Base-by-base conservation (phyloP, 2,113 vertebrate species). In the Eonycteris spelaea region DNA sequence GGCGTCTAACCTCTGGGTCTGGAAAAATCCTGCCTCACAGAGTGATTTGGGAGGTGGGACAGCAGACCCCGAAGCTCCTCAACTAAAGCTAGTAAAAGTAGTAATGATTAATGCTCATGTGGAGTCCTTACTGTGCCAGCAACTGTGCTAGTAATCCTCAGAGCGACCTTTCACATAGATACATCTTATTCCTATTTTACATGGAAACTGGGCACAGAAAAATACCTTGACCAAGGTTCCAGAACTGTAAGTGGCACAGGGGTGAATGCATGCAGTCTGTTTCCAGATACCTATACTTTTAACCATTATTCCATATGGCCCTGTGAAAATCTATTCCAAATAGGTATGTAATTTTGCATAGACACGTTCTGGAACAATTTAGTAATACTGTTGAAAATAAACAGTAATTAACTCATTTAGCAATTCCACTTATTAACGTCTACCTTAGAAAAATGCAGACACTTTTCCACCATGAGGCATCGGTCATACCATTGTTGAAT, bases 21-120 rank as follows among this genome's bases (percentile, higher is more conserved):
- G 93, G 95, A 97, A 97, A 96, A 96, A 94, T 93, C 45, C 86
- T 87, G 95, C 90, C 61, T 97, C 71, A 82, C 6, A 7, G n/a
- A 82, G 73, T 73, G 61, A 68, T 74, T 73, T 82, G n/a, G 53
- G 79, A 90, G 35, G 43, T 93, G 71, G 55, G 59, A 82, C 5
- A 35, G 53, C 33, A 73, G 74, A 55, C 38, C 35, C 35, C 80
- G 24, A 74, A 71, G 35, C 1, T 67, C n/a, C 33, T 70, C 40
- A 70, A 59, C 53, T 3, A 35, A 71, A 63, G 35, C 28, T 67
- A 30, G 45, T 43, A 35, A 83, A 94, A 89, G 19, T 24, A 40
- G 45, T 70, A 15, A 55, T 73, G 26, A 53, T 24, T 57, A 68
- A 18, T 26, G 3, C 10, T 85, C 33, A 53, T 4, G 12, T 33